Percentiles rank a stretch among this genome's conserved stretches.
Conservation (phyloP, 2,797 vertebrate species). For the Diplodus sargus region DNA sequence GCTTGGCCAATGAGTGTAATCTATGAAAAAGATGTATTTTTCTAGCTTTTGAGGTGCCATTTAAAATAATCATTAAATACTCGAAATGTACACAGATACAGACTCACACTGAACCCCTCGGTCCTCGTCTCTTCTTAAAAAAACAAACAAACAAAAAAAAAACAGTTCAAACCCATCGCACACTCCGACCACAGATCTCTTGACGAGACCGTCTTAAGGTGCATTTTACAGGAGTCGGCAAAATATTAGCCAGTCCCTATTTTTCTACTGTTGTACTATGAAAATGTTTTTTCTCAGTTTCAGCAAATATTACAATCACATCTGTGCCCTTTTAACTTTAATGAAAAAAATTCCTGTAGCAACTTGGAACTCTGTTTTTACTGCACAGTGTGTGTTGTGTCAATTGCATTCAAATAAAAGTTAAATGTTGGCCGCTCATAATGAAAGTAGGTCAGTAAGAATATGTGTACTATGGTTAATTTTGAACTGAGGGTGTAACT, state of each 20-base stretch:
- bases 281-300: slow-evolving; percentile 59
- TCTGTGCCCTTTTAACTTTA: neutral
- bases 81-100: slow-evolving; percentile 30
- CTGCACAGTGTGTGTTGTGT: slow-evolving; percentile 21
- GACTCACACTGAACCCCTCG: slow-evolving; percentile 35
- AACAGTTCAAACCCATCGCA: slow-evolving; percentile 39
- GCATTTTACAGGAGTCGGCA: slow-evolving; percentile 67
- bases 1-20: slow-evolving; percentile 49
- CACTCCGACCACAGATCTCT: slow-evolving; percentile 56
- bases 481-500: slow-evolving; percentile 46
- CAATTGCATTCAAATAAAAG: slow-evolving; percentile 24
- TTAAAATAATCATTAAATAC: slow-evolving; percentile 42
- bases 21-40: slow-evolving; percentile 75
- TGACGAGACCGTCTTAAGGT: slow-evolving; percentile 59
- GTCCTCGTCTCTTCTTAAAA: slow-evolving; percentile 37
- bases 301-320: slow-evolving; percentile 22
- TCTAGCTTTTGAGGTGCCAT: slow-evolving; percentile 76
- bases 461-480: slow-evolving; percentile 27
- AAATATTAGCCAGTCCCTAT: slow-evolving; percentile 59
- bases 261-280: slow-evolving; percentile 76
- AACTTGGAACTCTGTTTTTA: slow-evolving; percentile 23
- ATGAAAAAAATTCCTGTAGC: neutral
- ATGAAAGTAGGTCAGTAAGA: slow-evolving; percentile 23
- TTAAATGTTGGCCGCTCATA: slow-evolving; percentile 13
- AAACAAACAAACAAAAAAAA: slow-evolving; percentile 20